A percentile compares a stretch with the other conserved stretches of the same genome.
Conservation (phyloP, 2,888 invertebrate genomes). For the Lasioglossum figueresi region DNA sequence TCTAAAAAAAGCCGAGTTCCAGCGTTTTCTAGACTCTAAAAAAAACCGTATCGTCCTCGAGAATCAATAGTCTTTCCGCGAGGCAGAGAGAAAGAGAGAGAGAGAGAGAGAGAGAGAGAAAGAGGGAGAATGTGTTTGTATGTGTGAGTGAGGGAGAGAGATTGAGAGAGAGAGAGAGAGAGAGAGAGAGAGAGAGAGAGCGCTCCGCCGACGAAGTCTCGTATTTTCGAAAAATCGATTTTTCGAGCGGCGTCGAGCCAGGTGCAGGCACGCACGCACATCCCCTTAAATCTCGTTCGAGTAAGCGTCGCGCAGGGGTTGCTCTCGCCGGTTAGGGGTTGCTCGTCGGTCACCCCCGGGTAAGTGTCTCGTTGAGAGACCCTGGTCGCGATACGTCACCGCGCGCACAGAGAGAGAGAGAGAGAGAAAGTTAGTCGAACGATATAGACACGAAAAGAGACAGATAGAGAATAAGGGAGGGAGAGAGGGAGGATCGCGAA, state of each 20-base stretch:
- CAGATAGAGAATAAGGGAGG: too few relatives aligned
- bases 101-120: too few relatives aligned
- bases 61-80: slow-evolving; percentile 6
- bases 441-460: too few relatives aligned
- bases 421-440: too few relatives aligned
- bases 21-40: slow-evolving; percentile 1
- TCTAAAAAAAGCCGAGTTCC: background rate
- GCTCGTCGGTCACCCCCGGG: background rate
- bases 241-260: slow-evolving; percentile 6
- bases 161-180: background rate
- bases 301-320: slow-evolving; percentile 58
- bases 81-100: background rate
- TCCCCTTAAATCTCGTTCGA: slow-evolving; percentile 2
- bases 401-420: slow-evolving; percentile 14
- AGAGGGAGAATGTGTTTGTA: background rate
- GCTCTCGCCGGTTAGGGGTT: slow-evolving; percentile 2
- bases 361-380: slow-evolving; percentile 21
- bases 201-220: background rate
- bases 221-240: slow-evolving; percentile 14
- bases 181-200: background rate
- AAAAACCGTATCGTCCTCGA: background rate
- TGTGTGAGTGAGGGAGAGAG: background rate
- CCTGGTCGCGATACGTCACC: slow-evolving; percentile 60
- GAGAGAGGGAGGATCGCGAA: slow-evolving; percentile 40
- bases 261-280: slow-evolving; percentile 1